A percentile compares a stretch with the other conserved stretches of the same genome.
These are phyloP conservation scores for Blomia tropicalis DNA, from an alignment of 2,888 invertebrate species.

Conservation along the genomic window DNA sequence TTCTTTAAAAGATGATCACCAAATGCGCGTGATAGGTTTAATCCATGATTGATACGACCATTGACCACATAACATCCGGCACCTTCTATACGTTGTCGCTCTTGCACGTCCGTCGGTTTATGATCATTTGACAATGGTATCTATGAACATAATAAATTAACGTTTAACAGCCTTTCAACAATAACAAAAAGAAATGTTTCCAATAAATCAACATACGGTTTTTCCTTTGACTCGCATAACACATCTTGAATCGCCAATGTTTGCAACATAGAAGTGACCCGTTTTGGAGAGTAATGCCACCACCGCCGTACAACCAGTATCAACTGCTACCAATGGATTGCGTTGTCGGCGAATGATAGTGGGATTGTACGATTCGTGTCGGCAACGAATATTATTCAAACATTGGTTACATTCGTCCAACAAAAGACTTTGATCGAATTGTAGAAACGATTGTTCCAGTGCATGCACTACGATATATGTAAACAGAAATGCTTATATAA, in stretches of 20 bases:
- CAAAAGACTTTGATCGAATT: conserved; percentile 69
- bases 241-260: conserved; percentile 81
- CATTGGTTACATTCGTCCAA: background rate
- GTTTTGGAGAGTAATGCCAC: conserved; percentile 58
- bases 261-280: conserved; percentile 65
- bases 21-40: conserved; percentile 89
- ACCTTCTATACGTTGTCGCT: conserved; percentile 59
- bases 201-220: no score
- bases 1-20: conserved; percentile 90
- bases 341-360: background rate
- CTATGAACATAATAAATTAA: no score
- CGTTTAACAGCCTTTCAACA: no score
- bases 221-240: conserved; percentile 61
- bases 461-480: conserved; percentile 43
- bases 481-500: background rate
- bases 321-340: conserved; percentile 21
- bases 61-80: conserved; percentile 84
- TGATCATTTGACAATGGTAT: conserved; percentile 89
- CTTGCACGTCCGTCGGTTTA: conserved; percentile 82
- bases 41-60: conserved; percentile 86
- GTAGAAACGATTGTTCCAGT: conserved; percentile 67
- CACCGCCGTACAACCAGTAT: conserved; percentile 89
- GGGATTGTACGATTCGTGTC: background rate
- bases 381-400: conserved; percentile 3
- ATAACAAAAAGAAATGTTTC: no score